Conservation (phyloP, 2,797 vertebrate species). For the Enteromius radiatus region DNA sequence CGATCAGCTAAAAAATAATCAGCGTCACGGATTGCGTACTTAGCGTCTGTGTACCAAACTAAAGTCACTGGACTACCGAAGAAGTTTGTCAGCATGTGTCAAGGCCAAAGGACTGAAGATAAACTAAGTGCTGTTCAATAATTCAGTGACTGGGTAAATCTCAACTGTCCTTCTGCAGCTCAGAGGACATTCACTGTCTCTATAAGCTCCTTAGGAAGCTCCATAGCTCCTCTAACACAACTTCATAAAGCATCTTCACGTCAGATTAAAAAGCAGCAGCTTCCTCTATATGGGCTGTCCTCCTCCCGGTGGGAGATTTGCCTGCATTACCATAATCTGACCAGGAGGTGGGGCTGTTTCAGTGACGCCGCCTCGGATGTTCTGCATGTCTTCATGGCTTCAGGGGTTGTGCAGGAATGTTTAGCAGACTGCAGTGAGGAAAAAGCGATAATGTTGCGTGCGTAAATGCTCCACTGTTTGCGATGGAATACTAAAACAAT, state of each 20-base stretch:
- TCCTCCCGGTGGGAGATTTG: constrained; percentile 1
- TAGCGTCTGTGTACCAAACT: not conserved
- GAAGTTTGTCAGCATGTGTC: constrained; percentile 21
- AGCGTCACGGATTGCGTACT: not conserved
- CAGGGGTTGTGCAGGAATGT: constrained; percentile 34
- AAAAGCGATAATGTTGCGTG: not conserved
- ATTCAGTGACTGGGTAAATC: constrained; percentile 55
- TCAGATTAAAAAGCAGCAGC: constrained; percentile 13
- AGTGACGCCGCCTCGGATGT: constrained; percentile 17
- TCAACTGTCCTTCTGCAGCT: constrained; percentile 45
- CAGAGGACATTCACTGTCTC: constrained; percentile 46
- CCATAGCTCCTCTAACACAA: not conserved
- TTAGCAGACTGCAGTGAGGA: constrained; percentile 25
- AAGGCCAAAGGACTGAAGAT: constrained; percentile 31
- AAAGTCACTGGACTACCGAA: not conserved
- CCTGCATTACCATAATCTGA: constrained; percentile 39
- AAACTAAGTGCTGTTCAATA: constrained; percentile 56
- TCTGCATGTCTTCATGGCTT: constrained; percentile 18
- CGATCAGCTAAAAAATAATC: not conserved
- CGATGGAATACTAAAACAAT: not conserved
- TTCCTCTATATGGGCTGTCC: not conserved
- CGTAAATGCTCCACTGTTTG: not conserved
- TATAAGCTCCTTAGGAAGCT: constrained; percentile 31
- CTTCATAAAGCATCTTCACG: not conserved
- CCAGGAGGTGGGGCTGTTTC: constrained; percentile 59